Percentiles rank a stretch among this genome's conserved stretches.
Evolutionary conservation across 2,113 vertebrate species (phyloP).

Genomic region (Sturnus vulgaris): DNA sequence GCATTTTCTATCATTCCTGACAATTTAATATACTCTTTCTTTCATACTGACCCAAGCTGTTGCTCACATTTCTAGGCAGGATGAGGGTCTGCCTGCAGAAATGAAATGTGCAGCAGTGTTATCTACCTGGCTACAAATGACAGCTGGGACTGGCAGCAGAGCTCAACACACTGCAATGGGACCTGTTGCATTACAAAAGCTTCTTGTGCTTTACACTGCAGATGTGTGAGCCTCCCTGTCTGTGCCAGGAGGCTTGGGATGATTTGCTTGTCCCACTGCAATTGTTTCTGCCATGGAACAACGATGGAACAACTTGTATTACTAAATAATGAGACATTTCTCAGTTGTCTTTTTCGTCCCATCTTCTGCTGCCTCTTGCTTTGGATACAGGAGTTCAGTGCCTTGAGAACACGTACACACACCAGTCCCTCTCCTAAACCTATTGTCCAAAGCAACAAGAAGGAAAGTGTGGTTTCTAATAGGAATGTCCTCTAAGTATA

Average conservation of each 20-base stretch:
- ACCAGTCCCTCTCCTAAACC: neutral
- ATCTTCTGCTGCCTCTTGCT: neutral
- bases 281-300: neutral
- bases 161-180: neutral
- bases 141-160: neutral
- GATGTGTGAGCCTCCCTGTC: accelerated
- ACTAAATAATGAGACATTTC: neutral
- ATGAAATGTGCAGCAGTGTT: neutral
- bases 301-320: neutral
- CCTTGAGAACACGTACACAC: neutral
- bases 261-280: neutral
- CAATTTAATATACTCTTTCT: neutral
- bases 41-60: neutral
- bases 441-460: neutral
- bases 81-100: neutral
- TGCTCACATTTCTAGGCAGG: neutral
- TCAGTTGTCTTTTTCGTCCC: neutral
- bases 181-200: accelerated
- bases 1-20: neutral
- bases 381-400: neutral
- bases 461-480: neutral
- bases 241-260: neutral
- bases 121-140: neutral
- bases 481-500: neutral
- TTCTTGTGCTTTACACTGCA: neutral